Conservation (phyloP, 1,140 invertebrate species). For the fruit fly (Drosophila melanogaster) region Release_6_plus_ISO1_MT NC_004354.4:15065501-15066000, state of each 20-base stretch:
- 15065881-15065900: conserved; percentile 86
- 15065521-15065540: conserved; percentile 60
- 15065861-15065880: conserved; percentile 76
- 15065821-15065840: conserved; percentile 88
- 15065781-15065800: conserved; percentile 87
- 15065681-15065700: conserved; percentile 90
- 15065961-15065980: conserved; percentile 92
- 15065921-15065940: conserved; percentile 89
- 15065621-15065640: conserved; percentile 89
- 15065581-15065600: conserved; percentile 85
- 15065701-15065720: conserved; percentile 90
- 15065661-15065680: conserved; percentile 89
- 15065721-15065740: conserved; percentile 91
- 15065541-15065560: conserved; percentile 24
- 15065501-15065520: conserved; percentile 8
- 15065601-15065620: conserved; percentile 86
- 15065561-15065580: conserved; percentile 20
- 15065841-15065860: conserved; percentile 86
- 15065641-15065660: conserved; percentile 88
- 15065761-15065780: conserved; percentile 90
- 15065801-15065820: conserved; percentile 87
- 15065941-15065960: conserved; percentile 93
- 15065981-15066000: conserved; percentile 92
- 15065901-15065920: conserved; percentile 82
- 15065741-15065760: conserved; percentile 90